Percentiles rank a stretch among this genome's conserved stretches.
phyloP scores from a whole-genome alignment of 1,140 invertebrate genomes.

The Sycophila sp. region DNA sequence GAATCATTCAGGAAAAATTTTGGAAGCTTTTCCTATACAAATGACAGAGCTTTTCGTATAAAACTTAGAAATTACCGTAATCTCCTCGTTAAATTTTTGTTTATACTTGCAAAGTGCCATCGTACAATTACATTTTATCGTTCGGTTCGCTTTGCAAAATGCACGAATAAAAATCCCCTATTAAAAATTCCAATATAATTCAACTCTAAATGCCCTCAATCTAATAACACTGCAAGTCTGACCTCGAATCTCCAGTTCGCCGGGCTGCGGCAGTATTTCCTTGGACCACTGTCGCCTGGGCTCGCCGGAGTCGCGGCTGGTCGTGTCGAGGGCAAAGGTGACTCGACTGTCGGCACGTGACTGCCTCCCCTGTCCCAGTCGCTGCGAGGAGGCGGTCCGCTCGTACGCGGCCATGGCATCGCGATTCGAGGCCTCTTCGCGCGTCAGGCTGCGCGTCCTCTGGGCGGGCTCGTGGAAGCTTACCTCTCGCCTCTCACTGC shows the following conservation, averaged over 20 bases:
- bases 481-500: slow-evolving; percentile 57
- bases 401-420: slow-evolving; percentile 37
- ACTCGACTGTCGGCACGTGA: slow-evolving; percentile 58
- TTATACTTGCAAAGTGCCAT: too few species aligned
- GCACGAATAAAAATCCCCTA: too few species aligned
- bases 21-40: too few species aligned
- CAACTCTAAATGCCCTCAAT: too few species aligned
- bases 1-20: too few species aligned
- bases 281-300: slow-evolving; percentile 7
- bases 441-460: slow-evolving; percentile 60
- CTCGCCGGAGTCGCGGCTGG: slow-evolving; percentile 23
- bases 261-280: not conserved
- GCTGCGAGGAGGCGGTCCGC: slow-evolving; percentile 52
- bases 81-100: too few species aligned
- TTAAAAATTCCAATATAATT: too few species aligned
- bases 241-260: slow-evolving; percentile 5
- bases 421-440: slow-evolving; percentile 52
- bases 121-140: too few species aligned
- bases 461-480: slow-evolving; percentile 53
- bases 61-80: too few species aligned
- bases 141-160: too few species aligned
- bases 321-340: slow-evolving; percentile 52
- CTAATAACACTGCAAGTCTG: not conserved
- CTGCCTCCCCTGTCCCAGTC: slow-evolving; percentile 20
- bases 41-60: too few species aligned